These are phyloP conservation scores for Andricus grossulariae DNA, from an alignment of 1,140 invertebrate genomes.

Conservation along the genomic window DNA sequence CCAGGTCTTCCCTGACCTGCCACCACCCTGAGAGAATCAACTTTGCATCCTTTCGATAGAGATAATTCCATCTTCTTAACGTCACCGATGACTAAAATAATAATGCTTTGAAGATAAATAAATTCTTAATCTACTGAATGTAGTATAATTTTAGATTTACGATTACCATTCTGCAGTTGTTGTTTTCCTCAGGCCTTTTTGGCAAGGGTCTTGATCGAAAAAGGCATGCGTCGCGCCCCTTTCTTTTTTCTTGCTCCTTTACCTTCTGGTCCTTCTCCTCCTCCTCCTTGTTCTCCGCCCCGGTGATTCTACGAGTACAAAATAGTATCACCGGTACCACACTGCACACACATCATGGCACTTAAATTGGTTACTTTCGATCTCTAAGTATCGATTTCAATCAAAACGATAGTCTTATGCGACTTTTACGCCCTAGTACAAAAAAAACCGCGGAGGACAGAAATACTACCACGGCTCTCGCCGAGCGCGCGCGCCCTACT, in stretches of 20 bases:
- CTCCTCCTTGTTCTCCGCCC: conserved; percentile 40
- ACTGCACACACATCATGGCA: conserved; percentile 9
- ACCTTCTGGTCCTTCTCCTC: conserved; percentile 38
- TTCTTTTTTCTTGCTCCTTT: conserved; percentile 41
- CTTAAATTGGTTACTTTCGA: background rate
- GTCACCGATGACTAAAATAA: no score
- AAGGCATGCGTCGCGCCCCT: conserved; percentile 47
- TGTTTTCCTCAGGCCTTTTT: conserved; percentile 49
- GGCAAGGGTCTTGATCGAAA: conserved; percentile 38
- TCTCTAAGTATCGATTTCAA: background rate
- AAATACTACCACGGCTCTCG: conserved; percentile 57
- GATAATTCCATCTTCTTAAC: no score
- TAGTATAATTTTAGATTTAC: background rate
- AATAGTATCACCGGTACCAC: conserved; percentile 37
- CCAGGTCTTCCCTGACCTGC: no score
- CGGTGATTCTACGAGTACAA: conserved; percentile 55
- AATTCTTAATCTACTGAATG: no score
- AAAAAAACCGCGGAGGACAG: conserved; percentile 46
- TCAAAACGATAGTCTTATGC: background rate
- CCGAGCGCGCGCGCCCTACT: conserved; percentile 65
- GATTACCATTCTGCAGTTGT: conserved; percentile 44
- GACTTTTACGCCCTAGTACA: conserved; percentile 1
- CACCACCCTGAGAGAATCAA: no score
- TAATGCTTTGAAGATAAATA: no score
- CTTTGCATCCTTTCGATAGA: no score